Evolutionary conservation across 92 coral and sea anemone species (phyloP).

Genomic region (Heliopora coerulea): DNA sequence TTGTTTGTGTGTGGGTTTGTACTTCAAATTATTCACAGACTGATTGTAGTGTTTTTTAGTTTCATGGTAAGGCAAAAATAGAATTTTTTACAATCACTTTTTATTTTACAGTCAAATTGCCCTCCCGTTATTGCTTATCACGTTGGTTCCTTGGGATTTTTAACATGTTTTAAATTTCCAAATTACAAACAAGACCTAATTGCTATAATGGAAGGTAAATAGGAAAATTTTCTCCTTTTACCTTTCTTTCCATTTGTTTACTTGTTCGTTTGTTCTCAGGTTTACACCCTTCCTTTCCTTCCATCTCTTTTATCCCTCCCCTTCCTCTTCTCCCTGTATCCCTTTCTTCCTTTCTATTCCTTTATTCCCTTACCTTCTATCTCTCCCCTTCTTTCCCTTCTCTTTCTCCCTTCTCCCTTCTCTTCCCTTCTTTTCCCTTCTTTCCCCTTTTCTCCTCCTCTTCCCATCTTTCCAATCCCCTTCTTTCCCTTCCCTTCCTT

Average conservation of each 20-base stretch:
- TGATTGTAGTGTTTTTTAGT: too few species aligned
- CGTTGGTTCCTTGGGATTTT: slow-evolving; percentile 89
- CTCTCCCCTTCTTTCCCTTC: not conserved
- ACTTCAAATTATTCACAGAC: too few species aligned
- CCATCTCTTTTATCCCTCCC: not conserved
- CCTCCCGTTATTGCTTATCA: slow-evolving; percentile 96
- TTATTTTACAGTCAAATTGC: slow-evolving; percentile 67
- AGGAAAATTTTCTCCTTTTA: not conserved
- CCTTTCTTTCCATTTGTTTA: not conserved
- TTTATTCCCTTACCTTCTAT: not conserved
- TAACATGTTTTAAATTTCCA: slow-evolving; percentile 79
- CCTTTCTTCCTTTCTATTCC: not conserved
- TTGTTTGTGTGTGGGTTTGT: too few species aligned
- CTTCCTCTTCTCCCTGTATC: not conserved
- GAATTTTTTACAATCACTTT: not conserved
- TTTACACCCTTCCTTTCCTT: not conserved
- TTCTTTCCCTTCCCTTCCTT: not conserved
- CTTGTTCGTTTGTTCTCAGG: not conserved
- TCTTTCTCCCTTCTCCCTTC: not conserved
- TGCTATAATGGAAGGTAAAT: slow-evolving; percentile 60
- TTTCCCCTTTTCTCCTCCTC: not conserved
- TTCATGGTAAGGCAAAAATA: not conserved
- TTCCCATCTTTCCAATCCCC: not conserved
- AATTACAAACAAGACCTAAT: slow-evolving; percentile 65
- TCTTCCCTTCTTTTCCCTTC: not conserved